phyloP scores from a whole-genome alignment of 2,113 vertebrate species.

The Saccopteryx leptura region DNA sequence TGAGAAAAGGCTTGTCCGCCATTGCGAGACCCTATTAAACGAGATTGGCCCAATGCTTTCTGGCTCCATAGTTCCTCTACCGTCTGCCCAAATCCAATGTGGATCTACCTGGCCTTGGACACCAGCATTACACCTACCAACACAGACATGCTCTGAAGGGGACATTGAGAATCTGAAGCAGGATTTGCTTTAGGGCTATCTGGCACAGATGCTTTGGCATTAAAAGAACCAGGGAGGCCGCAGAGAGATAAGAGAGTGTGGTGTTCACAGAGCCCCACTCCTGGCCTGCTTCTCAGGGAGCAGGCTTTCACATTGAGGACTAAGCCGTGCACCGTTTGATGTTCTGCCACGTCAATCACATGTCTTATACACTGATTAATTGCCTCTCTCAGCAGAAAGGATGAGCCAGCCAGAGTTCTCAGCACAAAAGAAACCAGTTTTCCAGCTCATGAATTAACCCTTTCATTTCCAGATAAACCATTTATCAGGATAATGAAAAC shows the following conservation, averaged over 20 bases:
- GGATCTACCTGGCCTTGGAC: too few species aligned
- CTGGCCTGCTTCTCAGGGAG: neutral
- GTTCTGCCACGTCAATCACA: conserved; percentile 69
- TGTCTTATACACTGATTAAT: conserved; percentile 74
- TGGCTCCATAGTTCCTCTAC: too few species aligned
- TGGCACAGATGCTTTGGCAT: neutral
- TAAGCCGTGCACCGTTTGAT: conserved; percentile 53
- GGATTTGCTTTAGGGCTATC: neutral
- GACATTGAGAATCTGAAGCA: conserved; percentile 58
- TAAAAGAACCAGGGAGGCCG: neutral
- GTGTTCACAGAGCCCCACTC: neutral
- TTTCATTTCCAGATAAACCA: conserved; percentile 49
- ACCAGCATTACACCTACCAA: neutral
- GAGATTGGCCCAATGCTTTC: too few species aligned
- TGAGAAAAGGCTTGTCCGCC: too few species aligned
- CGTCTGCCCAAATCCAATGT: too few species aligned
- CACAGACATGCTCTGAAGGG: conserved; percentile 69
- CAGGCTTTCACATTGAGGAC: conserved; percentile 50
- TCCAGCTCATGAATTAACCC: conserved; percentile 67
- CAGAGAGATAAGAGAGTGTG: neutral
- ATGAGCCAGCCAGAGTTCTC: conserved; percentile 48
- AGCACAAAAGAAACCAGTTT: conserved; percentile 73
- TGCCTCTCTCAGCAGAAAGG: conserved; percentile 68
- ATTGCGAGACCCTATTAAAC: too few species aligned
- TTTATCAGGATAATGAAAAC: conserved; percentile 65